Percentiles rank a stretch among this genome's conserved stretches.
Evolutionary conservation across 1,140 invertebrate species (phyloP).

Genomic region (Cotesia chilonis): DNA sequence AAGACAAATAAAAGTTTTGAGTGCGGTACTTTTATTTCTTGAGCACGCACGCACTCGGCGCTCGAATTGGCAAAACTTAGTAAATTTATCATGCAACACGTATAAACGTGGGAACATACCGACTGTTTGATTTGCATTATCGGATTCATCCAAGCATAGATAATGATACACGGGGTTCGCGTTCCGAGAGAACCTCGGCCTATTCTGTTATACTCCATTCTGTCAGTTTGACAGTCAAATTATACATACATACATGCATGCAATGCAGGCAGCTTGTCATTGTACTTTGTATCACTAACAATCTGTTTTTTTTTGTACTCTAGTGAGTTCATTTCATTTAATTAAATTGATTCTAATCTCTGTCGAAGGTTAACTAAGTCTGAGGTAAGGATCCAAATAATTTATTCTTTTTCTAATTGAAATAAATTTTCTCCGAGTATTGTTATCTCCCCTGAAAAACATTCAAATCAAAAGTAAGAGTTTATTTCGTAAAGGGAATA

Average conservation of each 20-base stretch:
- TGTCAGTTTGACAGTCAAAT: conserved; percentile 44
- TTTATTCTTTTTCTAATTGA: too few relatives aligned
- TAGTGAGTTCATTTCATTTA: neutral
- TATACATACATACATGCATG: conserved; percentile 28
- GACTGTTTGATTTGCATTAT: conserved; percentile 41
- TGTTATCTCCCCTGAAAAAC: too few relatives aligned
- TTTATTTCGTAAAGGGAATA: too few relatives aligned
- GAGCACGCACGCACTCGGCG: neutral
- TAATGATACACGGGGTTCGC: conserved; percentile 48
- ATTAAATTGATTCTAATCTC: too few relatives aligned
- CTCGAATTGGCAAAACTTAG: conserved; percentile 31
- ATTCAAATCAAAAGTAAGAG: too few relatives aligned
- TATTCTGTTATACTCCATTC: too few relatives aligned
- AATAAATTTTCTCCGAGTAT: too few relatives aligned
- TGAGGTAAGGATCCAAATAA: too few relatives aligned
- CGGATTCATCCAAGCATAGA: conserved; percentile 43
- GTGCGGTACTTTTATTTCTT: neutral
- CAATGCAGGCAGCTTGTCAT: neutral
- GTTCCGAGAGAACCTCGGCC: conserved; percentile 20
- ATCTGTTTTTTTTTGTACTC: neutral
- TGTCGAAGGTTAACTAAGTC: too few relatives aligned
- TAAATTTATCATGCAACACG: conserved; percentile 38
- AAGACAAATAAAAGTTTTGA: neutral
- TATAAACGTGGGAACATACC: conserved; percentile 40
- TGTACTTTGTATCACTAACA: conserved; percentile 19